These are phyloP conservation scores for Ornithorhynchus anatinus DNA, from an alignment of 2,113 vertebrate species.

Conservation along the genomic window DNA sequence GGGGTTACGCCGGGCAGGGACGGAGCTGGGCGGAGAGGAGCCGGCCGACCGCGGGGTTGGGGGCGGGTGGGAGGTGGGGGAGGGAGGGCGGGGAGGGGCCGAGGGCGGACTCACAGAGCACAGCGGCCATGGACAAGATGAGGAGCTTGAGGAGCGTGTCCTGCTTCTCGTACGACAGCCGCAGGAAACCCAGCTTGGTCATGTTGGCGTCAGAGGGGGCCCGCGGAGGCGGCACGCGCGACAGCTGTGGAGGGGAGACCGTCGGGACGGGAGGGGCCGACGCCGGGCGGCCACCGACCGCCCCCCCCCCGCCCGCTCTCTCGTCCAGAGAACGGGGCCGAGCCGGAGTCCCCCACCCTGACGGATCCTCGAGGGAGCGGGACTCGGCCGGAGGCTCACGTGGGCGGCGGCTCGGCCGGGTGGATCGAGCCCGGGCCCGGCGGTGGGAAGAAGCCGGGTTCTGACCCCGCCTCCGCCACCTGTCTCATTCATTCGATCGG, in stretches of 20 bases:
- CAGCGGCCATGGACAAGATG: slow-evolving; percentile 96
- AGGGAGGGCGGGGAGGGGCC: not conserved
- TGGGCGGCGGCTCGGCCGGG: too few relatives aligned
- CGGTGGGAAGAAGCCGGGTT: too few relatives aligned
- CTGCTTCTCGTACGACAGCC: slow-evolving; percentile 98
- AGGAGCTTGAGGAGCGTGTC: slow-evolving; percentile 98
- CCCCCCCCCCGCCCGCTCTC: not conserved
- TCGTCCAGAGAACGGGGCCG: not conserved
- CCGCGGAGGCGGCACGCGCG: slow-evolving; percentile 48
- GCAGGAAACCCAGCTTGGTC: slow-evolving; percentile 95
- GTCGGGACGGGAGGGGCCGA: too few relatives aligned
- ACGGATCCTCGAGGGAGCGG: not conserved
- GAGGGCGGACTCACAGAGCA: slow-evolving; percentile 86
- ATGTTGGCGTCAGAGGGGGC: slow-evolving; percentile 75
- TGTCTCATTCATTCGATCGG: too few relatives aligned
- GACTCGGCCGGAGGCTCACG: too few relatives aligned
- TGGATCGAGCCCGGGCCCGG: not conserved
- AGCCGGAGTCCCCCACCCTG: not conserved
- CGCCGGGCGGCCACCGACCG: fast-evolving
- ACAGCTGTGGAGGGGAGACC: slow-evolving; percentile 56
- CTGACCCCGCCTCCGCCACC: too few relatives aligned
- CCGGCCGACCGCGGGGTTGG: too few relatives aligned
- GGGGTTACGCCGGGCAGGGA: not conserved
- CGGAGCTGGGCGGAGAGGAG: not conserved
- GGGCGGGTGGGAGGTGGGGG: too few relatives aligned